A percentile compares a stretch with the other conserved stretches of the same genome.
Conservation (phyloP, 1,140 invertebrate genomes). For the Parasteatoda tepidariorum region DNA sequence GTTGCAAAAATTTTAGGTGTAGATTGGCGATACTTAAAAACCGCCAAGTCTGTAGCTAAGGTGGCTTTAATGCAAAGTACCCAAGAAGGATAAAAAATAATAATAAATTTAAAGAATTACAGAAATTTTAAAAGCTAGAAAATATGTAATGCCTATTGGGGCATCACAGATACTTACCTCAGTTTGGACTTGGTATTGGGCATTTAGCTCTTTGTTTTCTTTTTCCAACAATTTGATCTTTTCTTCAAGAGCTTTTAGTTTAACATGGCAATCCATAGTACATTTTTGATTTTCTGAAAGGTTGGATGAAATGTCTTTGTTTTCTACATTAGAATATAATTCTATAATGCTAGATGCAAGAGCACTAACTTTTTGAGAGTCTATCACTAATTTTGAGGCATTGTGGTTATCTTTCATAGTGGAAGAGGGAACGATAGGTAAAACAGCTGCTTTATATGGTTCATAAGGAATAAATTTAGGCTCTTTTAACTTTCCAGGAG, state of each 20-base stretch:
- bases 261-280: not conserved
- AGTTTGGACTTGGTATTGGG: slow-evolving; percentile 74
- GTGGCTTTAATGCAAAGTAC: too few relatives aligned
- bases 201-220: slow-evolving; percentile 72
- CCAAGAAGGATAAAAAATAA: too few relatives aligned
- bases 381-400: not conserved
- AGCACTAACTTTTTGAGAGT: slow-evolving; percentile 27
- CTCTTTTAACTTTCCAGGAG: slow-evolving; percentile 69
- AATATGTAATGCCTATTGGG: too few relatives aligned
- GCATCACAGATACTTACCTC: slow-evolving; percentile 64
- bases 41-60: too few relatives aligned
- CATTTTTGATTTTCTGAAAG: not conserved
- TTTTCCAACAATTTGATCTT: slow-evolving; percentile 72
- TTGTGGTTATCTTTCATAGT: not conserved
- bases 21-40: too few relatives aligned
- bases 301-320: not conserved
- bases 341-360: slow-evolving; percentile 26
- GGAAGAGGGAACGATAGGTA: slow-evolving; percentile 75
- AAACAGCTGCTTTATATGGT: slow-evolving; percentile 86
- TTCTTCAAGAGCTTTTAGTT: slow-evolving; percentile 64
- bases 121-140: too few relatives aligned
- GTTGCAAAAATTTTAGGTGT: too few relatives aligned
- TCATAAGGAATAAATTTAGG: slow-evolving; percentile 90
- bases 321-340: not conserved
- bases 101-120: too few relatives aligned